Percentiles rank a stretch among this genome's conserved stretches.
These are phyloP conservation scores for Cichladusa arquata DNA, from an alignment of 2,113 vertebrate genomes.

Conservation along the genomic window DNA sequence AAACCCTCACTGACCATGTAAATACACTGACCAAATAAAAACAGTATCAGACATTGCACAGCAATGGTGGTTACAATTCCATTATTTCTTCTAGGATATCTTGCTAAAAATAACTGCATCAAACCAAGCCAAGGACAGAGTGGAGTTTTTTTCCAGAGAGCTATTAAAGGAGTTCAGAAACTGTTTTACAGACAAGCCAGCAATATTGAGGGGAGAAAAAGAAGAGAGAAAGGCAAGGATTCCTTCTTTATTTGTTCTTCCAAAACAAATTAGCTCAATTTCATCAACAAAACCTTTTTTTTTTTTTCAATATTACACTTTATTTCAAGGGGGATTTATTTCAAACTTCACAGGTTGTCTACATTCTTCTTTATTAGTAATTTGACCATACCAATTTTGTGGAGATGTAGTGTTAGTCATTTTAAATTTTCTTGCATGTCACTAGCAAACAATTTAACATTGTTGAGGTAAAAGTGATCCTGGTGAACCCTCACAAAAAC, in stretches of 20 bases:
- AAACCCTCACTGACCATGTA: not conserved
- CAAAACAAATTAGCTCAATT: not conserved
- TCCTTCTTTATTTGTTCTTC: not conserved
- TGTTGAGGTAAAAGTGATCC: not conserved
- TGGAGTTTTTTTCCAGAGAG: not conserved
- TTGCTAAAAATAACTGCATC: not conserved
- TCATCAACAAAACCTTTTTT: not conserved
- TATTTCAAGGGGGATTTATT: not conserved
- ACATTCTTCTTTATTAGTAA: not conserved
- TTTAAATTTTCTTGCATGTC: not conserved
- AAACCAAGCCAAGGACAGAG: not conserved
- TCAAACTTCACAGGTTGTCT: not conserved
- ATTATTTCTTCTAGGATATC: not conserved
- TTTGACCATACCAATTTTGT: not conserved
- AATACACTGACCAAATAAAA: not conserved
- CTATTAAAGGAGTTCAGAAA: not conserved
- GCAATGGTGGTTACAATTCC: not conserved
- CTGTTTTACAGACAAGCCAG: not conserved
- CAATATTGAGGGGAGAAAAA: fast-evolving
- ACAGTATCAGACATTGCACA: not conserved
- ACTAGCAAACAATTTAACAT: not conserved
- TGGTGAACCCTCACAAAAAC: not conserved
- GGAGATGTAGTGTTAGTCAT: not conserved
- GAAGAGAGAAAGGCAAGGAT: not conserved
- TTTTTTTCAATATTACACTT: not conserved